Base-by-base conservation (phyloP, 2,113 vertebrate species). In the Phyllopteryx taeniolatus region DNA sequence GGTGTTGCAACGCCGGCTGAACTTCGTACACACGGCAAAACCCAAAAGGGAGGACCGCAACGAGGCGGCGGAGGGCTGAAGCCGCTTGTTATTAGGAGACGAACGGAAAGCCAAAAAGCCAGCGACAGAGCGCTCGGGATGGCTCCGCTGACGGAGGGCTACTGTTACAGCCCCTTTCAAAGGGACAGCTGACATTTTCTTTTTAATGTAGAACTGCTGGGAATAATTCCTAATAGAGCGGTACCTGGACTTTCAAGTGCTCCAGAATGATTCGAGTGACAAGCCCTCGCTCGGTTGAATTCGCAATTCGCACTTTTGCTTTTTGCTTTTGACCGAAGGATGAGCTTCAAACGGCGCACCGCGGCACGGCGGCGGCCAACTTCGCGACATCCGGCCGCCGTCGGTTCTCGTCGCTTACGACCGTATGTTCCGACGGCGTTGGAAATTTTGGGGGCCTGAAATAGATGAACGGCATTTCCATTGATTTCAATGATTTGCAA, bases 11-110 rank as follows among this genome's bases (percentile, higher is more conserved):
- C 78, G 68, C 74, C 68, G 54, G 53, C 39, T 73, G 69, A 77
- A 72, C 64, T 70, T 44, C 2, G 31, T 10, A 68, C 59, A 65
- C 63, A 60, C 51, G 65, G 63, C 64, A 54, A 49, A 53, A 67
- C 70, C 67, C 49, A 51, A 84, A 72, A 71, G 51, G 66, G 77
- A 74, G 51, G 71, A 79, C 8, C 76, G 75, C 76, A 84, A 79
- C 83, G 80, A 86, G 71, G 83, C 61, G 51, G 33, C 46, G 75
- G 67, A 62, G 19, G 53, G 49, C 51, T 8, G 10, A 74, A 66
- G n/a, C n/a, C n/a, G n/a, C n/a, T n/a, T n/a, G n/a, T n/a, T 88
- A 91, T 84, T 67, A 78, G 79, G 78, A 80, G 81, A 87, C 83
- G 77, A 86, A 89, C 83, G 82, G 84, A 87, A 84, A 80, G 8